Base-by-base conservation (phyloP, 1,140 invertebrate species). In the Conus betulinus region DNA sequence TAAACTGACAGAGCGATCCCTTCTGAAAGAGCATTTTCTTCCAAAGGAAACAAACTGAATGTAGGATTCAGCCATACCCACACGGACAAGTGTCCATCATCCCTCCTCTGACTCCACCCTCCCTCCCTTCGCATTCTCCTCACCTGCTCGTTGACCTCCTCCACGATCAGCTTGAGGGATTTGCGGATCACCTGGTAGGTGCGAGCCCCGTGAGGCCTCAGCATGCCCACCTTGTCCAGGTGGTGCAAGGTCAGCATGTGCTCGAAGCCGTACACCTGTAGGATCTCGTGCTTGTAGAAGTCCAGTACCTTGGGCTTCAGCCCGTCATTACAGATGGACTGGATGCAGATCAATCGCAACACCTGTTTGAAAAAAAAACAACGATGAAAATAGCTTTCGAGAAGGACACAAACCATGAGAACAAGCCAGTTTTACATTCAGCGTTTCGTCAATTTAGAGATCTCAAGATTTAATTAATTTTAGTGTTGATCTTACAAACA, bases 261-360 rank as follows among this genome's bases (percentile, higher is more conserved):
- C 91, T 98, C 96, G 92, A 98, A 97, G 0, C 98, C 98, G 94
- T 99, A 99, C 17, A 98, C 98, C 94, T 96, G 95, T 85, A 96
- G 89, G 60, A 99, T 97, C 96, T 99, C 98, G 89, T 97, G 96
- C 94, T 99, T 99, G 95, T 99, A 99, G 94, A 97, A 97, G 92
- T 99, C 98, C 39, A 99, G 94, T 6, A 98, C 96, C 95, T 99
- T 99, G 39, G 96, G 97, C 94, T 99, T 99, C 0, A 99, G 96
- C 0, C 99, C 99, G 89, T 97, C 95, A 88, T 98, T 98, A 17
- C 95, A 95, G 63, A 91, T 92, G 13, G 93, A 95, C 88, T 95
- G 95, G 11, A 95, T 96, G 93, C 98, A 98, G 83, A 99, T 97
- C 4, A 99, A 95, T 74, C 98, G 96, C 23, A 99, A 95, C 7